A percentile compares a stretch with the other conserved stretches of the same genome.
Conservation (phyloP, 2,888 invertebrate species). For the Nasonia oneida region DNA sequence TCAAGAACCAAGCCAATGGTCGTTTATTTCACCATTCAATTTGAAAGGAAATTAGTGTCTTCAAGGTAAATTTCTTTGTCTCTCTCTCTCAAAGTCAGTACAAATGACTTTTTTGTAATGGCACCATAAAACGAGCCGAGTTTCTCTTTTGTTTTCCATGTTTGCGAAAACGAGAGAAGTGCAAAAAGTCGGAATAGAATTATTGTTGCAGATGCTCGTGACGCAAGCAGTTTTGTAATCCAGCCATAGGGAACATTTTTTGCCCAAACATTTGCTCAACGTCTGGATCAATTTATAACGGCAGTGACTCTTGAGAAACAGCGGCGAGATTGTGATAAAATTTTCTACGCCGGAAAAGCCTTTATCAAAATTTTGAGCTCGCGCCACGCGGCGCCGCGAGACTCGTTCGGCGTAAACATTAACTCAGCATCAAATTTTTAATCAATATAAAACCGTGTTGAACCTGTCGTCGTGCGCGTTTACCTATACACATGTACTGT, state of each 20-base stretch:
- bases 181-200: neutral
- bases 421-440: constrained; percentile 51
- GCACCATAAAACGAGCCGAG: neutral
- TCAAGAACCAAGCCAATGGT: neutral
- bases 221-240: constrained; percentile 9
- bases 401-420: constrained; percentile 4
- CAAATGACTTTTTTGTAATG: constrained; percentile 33
- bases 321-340: neutral
- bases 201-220: neutral
- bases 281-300: neutral
- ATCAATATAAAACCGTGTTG: constrained; percentile 43
- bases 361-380: neutral
- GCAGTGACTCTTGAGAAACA: constrained; percentile 3
- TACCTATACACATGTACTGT: neutral
- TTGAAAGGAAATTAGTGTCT: constrained; percentile 4
- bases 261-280: constrained; percentile 12
- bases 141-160: constrained; percentile 16
- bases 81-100: neutral
- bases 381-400: neutral
- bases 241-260: neutral
- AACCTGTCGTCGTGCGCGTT: neutral
- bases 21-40: neutral
- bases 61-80: constrained; percentile 17
- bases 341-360: neutral
- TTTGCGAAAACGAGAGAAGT: neutral